Conservation (phyloP, 1,140 invertebrate species). For the Drosophila miranda region DNA sequence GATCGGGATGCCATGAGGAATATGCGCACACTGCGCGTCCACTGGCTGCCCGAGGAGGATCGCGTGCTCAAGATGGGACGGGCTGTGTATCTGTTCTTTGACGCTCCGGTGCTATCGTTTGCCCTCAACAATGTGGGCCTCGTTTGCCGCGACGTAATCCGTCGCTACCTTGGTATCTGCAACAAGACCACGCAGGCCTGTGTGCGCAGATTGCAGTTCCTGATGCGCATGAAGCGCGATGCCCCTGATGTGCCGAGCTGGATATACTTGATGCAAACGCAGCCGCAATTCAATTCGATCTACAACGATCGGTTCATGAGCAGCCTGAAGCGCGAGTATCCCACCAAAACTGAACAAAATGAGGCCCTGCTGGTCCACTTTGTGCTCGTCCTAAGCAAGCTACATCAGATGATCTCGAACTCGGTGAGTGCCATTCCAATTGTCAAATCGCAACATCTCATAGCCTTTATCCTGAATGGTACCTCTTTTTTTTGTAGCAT, state of each 20-base stretch:
- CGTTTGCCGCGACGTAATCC: conserved; percentile 85
- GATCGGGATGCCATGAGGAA: conserved; percentile 87
- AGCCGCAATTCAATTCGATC: conserved; percentile 40
- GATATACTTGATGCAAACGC: conserved; percentile 72
- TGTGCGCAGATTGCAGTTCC: conserved; percentile 85
- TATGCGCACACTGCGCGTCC: conserved; percentile 86
- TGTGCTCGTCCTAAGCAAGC: conserved; percentile 54
- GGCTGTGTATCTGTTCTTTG: conserved; percentile 86
- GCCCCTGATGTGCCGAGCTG: conserved; percentile 67
- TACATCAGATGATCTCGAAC: conserved; percentile 53
- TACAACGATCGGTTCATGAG: conserved; percentile 67
- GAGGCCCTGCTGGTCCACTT: conserved; percentile 65
- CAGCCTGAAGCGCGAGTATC: conserved; percentile 59
- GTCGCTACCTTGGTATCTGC: conserved; percentile 83
- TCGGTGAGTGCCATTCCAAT: conserved; percentile 36
- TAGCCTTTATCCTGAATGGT: background rate
- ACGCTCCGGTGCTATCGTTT: conserved; percentile 83
- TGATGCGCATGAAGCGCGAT: conserved; percentile 63
- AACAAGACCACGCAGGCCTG: conserved; percentile 89
- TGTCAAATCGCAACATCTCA: background rate
- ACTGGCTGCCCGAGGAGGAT: conserved; percentile 86
- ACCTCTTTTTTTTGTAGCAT: conserved; percentile 5
- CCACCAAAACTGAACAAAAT: conserved; percentile 45
- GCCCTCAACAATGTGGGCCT: conserved; percentile 72
- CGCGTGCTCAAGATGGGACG: conserved; percentile 87